Conservation (phyloP, 2,113 vertebrate species). For the Trematocara stigmaticum region DNA sequence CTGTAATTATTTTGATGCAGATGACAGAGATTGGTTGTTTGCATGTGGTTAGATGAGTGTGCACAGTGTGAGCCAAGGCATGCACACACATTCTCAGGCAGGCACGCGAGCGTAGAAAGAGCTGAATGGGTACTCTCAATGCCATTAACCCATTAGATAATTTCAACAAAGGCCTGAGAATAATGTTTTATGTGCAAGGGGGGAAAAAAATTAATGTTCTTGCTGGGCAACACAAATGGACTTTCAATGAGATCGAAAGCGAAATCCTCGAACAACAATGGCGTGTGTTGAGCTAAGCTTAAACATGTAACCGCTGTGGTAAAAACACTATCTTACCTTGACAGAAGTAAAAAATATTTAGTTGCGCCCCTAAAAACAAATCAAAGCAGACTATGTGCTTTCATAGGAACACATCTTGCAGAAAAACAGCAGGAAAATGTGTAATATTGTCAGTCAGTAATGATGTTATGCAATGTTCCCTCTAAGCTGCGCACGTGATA, state of each 20-base stretch:
- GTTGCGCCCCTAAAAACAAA: background rate
- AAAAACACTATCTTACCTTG: background rate
- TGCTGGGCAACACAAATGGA: conserved; percentile 69
- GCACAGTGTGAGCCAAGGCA: conserved; percentile 30
- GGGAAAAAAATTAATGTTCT: conserved; percentile 28
- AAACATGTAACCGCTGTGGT: background rate
- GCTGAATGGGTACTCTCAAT: conserved; percentile 54
- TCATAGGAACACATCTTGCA: background rate
- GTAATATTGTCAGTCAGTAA: background rate
- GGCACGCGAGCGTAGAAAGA: conserved; percentile 16
- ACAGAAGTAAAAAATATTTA: background rate
- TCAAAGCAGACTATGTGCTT: background rate
- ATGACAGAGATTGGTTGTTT: conserved; percentile 65
- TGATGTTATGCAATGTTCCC: background rate
- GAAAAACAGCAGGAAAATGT: background rate
- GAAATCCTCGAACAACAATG: conserved; percentile 19
- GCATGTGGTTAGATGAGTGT: conserved; percentile 41
- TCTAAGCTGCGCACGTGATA: no score
- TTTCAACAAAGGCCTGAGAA: conserved; percentile 57
- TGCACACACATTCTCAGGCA: background rate
- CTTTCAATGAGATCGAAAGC: conserved; percentile 71
- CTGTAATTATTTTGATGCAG: conserved; percentile 69
- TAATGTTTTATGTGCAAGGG: conserved; percentile 13
- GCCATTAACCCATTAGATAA: conserved; percentile 76
- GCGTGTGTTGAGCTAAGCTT: background rate